Base-by-base conservation (phyloP, 1,140 invertebrate species). In the Galleria mellonella region DNA sequence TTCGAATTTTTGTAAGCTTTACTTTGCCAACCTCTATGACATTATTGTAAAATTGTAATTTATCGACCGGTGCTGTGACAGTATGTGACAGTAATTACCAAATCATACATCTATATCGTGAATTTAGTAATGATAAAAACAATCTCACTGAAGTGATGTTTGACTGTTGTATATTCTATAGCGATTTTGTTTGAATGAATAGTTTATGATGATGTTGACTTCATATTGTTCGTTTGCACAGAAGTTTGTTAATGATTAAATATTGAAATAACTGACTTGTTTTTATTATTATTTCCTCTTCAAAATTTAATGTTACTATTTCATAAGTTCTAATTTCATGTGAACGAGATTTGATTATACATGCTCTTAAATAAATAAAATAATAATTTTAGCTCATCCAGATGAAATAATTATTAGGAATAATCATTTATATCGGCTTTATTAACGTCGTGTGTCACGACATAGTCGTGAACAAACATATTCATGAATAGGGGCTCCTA, bases 201-300 rank as follows among this genome's bases (percentile, higher is more conserved):
- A 79, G 67, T 82, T 78, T 82, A 82, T 79, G 51, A 68, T 65
- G 59, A 65, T 50, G 77, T 82, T 79, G 69, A 71, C 35, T 58
- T 49, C 52, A 70, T 72, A 63, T 67, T 72, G 68, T 72, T 77
- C 55, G 72, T 75, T 75, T 73, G 72, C 71, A 72, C 71, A 67
- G 32, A 69, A 62, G 65, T 58, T 81, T 75, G 73, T 81, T 76
- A 76, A 73, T 68, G 55, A 81, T 68, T 73, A 81, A 78, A 76
- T 62, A 67, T 62, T 65, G 53, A 69, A 58, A 52, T 47, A 55
- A 9, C 43, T 12, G 7, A 9, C 51, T 51, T 45, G 17, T 14
- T 46, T 54, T 46, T 48, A 32, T 43, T 52, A 2, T 23, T 23
- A 23, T 23, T 23, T 23, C 6, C 17, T 23, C 6, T 6, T 6